Evolutionary conservation across 1,140 invertebrate species (phyloP).

Genomic region (Lepidotrigona ventralis): DNA sequence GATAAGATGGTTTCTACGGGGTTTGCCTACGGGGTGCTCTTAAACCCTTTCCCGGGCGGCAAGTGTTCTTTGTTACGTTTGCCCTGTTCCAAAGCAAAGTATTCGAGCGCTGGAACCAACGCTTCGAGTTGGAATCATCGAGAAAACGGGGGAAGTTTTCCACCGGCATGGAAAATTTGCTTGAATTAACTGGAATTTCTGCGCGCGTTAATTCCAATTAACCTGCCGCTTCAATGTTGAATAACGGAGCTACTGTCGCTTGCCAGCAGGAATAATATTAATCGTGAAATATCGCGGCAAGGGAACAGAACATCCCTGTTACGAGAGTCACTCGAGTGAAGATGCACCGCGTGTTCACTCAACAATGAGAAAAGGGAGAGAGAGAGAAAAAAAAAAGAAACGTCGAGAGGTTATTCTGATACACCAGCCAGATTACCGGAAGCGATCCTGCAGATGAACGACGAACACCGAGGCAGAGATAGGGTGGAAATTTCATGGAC

Average conservation of each 20-base stretch:
- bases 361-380: too few relatives aligned
- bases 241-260: too few relatives aligned
- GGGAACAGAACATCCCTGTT: too few relatives aligned
- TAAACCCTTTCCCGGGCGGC: not conserved
- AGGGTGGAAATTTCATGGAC: conserved; percentile 45
- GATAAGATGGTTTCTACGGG: conserved; percentile 11
- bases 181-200: not conserved
- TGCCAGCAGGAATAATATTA: too few relatives aligned
- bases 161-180: not conserved
- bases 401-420: not conserved
- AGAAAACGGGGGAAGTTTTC: not conserved
- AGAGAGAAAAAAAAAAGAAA: too few relatives aligned
- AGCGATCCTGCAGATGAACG: not conserved
- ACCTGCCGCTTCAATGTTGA: not conserved
- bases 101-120: not conserved
- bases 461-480: not conserved
- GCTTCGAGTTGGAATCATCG: not conserved
- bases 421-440: not conserved
- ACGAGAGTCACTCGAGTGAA: too few relatives aligned
- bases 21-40: not conserved
- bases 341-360: too few relatives aligned
- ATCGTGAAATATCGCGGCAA: too few relatives aligned
- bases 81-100: not conserved
- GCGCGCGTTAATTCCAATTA: not conserved
- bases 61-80: not conserved